A percentile compares a stretch with the other conserved stretches of the same genome.
Evolutionary conservation across 2,113 vertebrate species (phyloP).

Genomic region (Dolichallabes microphthalmus): DNA sequence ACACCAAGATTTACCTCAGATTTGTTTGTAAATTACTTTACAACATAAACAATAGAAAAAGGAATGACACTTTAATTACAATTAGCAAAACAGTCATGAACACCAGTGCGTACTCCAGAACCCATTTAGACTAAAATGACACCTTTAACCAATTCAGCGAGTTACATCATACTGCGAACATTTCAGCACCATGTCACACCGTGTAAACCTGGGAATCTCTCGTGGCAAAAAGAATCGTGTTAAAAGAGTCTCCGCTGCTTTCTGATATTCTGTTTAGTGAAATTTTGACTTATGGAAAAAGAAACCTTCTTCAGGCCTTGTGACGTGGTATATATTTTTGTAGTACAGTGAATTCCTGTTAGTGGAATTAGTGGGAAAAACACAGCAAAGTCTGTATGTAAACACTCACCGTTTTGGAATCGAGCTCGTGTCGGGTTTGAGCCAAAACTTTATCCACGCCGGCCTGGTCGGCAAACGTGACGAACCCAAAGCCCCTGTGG

Average conservation of each 20-base stretch:
- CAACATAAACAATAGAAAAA: background rate
- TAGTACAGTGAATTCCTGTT: background rate
- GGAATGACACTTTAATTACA: background rate
- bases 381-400: background rate
- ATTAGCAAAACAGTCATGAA: background rate
- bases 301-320: background rate
- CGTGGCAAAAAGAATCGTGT: background rate
- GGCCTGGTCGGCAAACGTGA: slow-evolving; percentile 97
- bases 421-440: slow-evolving; percentile 93
- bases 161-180: background rate
- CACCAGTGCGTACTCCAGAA: background rate
- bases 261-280: background rate
- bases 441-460: slow-evolving; percentile 99
- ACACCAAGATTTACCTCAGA: background rate
- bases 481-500: slow-evolving; percentile 95
- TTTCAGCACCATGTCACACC: background rate
- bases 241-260: background rate
- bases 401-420: slow-evolving; percentile 97
- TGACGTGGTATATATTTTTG: background rate
- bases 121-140: background rate
- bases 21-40: background rate
- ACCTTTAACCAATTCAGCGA: background rate
- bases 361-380: background rate
- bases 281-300: background rate
- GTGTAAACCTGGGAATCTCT: background rate